Conservation (phyloP, 1,140 invertebrate species). For the Drosophila fuyamai region DNA sequence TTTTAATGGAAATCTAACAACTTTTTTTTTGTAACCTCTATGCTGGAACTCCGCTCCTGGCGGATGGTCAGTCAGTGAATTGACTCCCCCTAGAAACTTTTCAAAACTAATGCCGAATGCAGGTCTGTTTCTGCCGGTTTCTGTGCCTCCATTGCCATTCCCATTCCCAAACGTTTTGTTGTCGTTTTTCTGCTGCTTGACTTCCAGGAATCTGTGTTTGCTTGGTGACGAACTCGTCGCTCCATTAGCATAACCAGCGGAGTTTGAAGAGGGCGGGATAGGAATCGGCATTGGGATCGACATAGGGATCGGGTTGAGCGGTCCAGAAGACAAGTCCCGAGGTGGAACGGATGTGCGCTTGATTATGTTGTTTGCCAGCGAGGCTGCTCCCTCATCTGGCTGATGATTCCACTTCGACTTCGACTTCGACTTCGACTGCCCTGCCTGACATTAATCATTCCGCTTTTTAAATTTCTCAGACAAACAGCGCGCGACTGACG, state of each 20-base stretch:
- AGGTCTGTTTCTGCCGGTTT: conserved; percentile 21
- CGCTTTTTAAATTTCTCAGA: conserved; percentile 50
- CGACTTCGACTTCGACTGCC: conserved; percentile 31
- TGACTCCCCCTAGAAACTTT: conserved; percentile 44
- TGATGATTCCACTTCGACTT: conserved; percentile 14
- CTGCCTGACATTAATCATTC: conserved; percentile 76
- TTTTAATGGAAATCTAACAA: too few species aligned
- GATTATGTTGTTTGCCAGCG: conserved; percentile 76
- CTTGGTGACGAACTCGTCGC: conserved; percentile 68
- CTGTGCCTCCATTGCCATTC: conserved; percentile 12
- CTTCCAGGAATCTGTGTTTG: conserved; percentile 69
- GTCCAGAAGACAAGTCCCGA: conserved; percentile 1
- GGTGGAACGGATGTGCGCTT: conserved; percentile 69
- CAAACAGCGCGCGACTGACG: conserved; percentile 66
- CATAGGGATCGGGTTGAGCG: not conserved
- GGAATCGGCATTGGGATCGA: too few species aligned
- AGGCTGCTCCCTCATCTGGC: conserved; percentile 19
- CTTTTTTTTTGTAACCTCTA: not conserved
- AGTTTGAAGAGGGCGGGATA: not conserved
- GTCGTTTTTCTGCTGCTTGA: conserved; percentile 44
- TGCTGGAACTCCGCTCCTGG: conserved; percentile 17
- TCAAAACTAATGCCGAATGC: conserved; percentile 59
- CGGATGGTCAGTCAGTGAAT: conserved; percentile 8
- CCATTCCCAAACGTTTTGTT: conserved; percentile 28
- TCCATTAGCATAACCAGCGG: conserved; percentile 71